A percentile compares a stretch with the other conserved stretches of the same genome.
phyloP scores from a whole-genome alignment of 2,797 vertebrate species.

The Bovichtus variegatus region DNA sequence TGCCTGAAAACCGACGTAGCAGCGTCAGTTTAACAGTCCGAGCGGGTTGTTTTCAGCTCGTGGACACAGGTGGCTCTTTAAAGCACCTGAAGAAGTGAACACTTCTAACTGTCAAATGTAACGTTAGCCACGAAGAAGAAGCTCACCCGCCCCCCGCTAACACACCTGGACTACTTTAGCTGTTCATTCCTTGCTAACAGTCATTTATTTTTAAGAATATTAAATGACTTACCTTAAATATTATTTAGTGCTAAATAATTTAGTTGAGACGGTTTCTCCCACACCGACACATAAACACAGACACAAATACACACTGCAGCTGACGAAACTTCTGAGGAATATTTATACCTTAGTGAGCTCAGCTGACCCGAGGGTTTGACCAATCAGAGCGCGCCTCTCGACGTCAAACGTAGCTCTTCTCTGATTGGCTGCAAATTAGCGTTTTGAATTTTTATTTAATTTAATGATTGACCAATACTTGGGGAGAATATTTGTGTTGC shows the following conservation, averaged over 20 bases:
- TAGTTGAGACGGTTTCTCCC: slow-evolving; percentile 17
- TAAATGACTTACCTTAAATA: slow-evolving; percentile 64
- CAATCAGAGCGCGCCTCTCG: slow-evolving; percentile 57
- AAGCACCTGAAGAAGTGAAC: background rate
- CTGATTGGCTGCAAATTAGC: slow-evolving; percentile 50
- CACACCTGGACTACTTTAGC: background rate
- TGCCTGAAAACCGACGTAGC: slow-evolving; percentile 27
- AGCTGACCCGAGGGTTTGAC: slow-evolving; percentile 66
- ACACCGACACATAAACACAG: background rate
- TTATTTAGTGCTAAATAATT: slow-evolving; percentile 44
- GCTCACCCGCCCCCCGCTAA: background rate
- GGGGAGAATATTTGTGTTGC: slow-evolving; percentile 33
- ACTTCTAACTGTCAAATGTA: background rate
- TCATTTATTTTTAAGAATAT: background rate
- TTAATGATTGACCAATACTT: slow-evolving; percentile 46
- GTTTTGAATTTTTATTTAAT: background rate
- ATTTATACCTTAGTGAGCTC: slow-evolving; percentile 68
- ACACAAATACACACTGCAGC: slow-evolving; percentile 39
- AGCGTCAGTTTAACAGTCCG: background rate
- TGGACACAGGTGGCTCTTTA: slow-evolving; percentile 2
- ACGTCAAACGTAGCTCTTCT: accelerated
- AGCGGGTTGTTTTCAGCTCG: background rate
- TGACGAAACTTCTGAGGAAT: background rate
- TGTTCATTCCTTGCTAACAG: background rate
- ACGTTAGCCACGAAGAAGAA: background rate